phyloP scores from a whole-genome alignment of 2,888 invertebrate genomes.

The Cataglyphis altisquamis region DNA sequence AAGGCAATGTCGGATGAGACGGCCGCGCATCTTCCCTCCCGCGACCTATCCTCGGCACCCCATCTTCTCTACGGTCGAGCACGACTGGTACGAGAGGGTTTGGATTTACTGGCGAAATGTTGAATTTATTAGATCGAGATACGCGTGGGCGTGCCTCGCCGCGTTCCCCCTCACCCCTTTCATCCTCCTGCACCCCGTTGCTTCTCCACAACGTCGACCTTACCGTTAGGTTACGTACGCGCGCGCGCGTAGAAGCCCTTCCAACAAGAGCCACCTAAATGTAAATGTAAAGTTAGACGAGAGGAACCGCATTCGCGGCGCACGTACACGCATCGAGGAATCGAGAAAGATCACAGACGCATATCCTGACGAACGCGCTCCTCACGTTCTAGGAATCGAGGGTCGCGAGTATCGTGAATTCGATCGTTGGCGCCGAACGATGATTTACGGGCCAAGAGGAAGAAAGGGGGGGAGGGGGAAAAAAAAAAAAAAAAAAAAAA shows the following conservation, averaged over 20 bases:
- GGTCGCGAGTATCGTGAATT: constrained; percentile 77
- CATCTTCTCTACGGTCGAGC: constrained; percentile 49
- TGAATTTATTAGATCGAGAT: constrained; percentile 86
- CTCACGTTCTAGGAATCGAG: constrained; percentile 79
- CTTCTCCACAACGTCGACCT: constrained; percentile 56
- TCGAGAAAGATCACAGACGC: constrained; percentile 57
- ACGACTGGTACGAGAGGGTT: constrained; percentile 72
- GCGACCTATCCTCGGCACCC: constrained; percentile 27
- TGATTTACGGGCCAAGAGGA: constrained; percentile 74
- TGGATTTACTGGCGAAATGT: constrained; percentile 85
- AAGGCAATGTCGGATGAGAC: constrained; percentile 52
- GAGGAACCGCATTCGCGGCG: constrained; percentile 30
- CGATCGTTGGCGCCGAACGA: constrained; percentile 79
- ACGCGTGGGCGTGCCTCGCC: constrained; percentile 84
- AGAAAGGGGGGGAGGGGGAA: constrained; percentile 18
- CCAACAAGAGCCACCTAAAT: constrained; percentile 57
- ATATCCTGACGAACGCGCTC: constrained; percentile 64
- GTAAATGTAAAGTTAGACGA: constrained; percentile 67
- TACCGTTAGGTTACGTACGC: constrained; percentile 77
- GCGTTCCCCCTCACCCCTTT: constrained; percentile 67
- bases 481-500: neutral
- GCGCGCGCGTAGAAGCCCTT: constrained; percentile 64
- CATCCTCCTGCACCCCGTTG: constrained; percentile 25
- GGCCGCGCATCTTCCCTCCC: constrained; percentile 35
- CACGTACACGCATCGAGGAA: constrained; percentile 63